phyloP scores from a whole-genome alignment of 2,888 invertebrate species.

The Beris morrisii region DNA sequence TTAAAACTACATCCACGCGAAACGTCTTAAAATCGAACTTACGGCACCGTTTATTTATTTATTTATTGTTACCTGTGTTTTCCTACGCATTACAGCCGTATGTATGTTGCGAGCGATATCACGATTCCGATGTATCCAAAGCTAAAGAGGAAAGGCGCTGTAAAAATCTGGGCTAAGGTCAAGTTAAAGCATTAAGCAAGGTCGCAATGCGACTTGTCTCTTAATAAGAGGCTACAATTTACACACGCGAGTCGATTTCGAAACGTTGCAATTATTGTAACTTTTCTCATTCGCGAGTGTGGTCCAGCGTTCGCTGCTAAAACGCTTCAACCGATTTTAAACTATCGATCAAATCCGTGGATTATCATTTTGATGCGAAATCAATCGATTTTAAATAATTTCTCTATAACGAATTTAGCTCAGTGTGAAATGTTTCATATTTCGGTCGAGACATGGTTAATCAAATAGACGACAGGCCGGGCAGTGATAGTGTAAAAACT shows the following conservation, averaged over 20 bases:
- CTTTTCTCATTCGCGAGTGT: constrained; percentile 4
- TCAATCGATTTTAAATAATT: too few species aligned
- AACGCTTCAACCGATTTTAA: too few species aligned
- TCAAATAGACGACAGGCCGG: background rate
- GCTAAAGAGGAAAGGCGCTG: constrained; percentile 27
- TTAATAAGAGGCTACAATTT: too few species aligned
- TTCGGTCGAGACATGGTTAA: constrained; percentile 23
- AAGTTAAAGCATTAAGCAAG: constrained; percentile 24
- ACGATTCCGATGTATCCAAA: background rate
- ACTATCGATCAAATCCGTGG: too few species aligned
- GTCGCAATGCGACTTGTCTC: background rate
- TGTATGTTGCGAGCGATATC: too few species aligned
- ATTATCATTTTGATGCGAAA: too few species aligned
- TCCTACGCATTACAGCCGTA: too few species aligned
- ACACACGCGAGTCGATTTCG: background rate
- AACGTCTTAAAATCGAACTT: too few species aligned
- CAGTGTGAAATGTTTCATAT: constrained; percentile 16
- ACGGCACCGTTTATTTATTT: too few species aligned
- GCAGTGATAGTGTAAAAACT: background rate
- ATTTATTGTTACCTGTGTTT: too few species aligned
- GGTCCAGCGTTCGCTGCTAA: background rate
- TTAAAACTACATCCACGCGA: too few species aligned
- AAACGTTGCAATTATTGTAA: constrained; percentile 12
- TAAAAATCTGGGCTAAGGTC: constrained; percentile 25
- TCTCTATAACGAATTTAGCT: background rate